These are phyloP conservation scores for Lochmaea crataegi DNA, from an alignment of 2,888 invertebrate species.

Conservation along the genomic window DNA sequence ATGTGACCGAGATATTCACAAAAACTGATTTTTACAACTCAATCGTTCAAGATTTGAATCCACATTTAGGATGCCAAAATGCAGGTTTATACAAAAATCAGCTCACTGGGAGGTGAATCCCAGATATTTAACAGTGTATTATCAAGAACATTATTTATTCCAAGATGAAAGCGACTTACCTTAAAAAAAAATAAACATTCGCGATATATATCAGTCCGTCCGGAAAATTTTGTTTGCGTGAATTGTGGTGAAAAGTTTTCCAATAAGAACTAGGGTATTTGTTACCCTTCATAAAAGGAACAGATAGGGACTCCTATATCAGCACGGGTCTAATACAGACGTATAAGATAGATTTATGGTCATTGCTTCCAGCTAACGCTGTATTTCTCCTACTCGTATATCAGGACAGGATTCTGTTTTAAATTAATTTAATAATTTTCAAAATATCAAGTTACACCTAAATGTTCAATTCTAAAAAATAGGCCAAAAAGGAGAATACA, in stretches of 20 bases:
- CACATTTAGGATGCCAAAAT: too few relatives aligned
- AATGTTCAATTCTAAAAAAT: too few relatives aligned
- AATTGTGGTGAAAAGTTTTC: constrained; percentile 31
- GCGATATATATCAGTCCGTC: constrained; percentile 18
- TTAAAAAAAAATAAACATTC: not conserved
- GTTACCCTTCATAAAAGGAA: constrained; percentile 31
- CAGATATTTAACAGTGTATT: too few relatives aligned
- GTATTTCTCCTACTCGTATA: not conserved
- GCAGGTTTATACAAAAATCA: too few relatives aligned
- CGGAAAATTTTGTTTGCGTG: constrained; percentile 28
- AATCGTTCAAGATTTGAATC: too few relatives aligned
- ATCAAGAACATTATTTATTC: too few relatives aligned
- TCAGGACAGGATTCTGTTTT: not conserved
- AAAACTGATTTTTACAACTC: too few relatives aligned
- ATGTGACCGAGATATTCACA: too few relatives aligned
- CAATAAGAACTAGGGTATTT: constrained; percentile 29
- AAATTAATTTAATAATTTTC: not conserved
- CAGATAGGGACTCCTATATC: constrained; percentile 30
- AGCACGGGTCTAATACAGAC: constrained; percentile 29
- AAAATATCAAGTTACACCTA: too few relatives aligned
- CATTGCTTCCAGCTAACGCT: constrained; percentile 20
- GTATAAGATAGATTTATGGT: constrained; percentile 26
- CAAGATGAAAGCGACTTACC: not conserved
- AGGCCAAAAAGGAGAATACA: too few relatives aligned
- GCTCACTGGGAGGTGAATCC: too few relatives aligned